Conservation (phyloP, 2,888 invertebrate species). For the Leptopilina myrica region DNA sequence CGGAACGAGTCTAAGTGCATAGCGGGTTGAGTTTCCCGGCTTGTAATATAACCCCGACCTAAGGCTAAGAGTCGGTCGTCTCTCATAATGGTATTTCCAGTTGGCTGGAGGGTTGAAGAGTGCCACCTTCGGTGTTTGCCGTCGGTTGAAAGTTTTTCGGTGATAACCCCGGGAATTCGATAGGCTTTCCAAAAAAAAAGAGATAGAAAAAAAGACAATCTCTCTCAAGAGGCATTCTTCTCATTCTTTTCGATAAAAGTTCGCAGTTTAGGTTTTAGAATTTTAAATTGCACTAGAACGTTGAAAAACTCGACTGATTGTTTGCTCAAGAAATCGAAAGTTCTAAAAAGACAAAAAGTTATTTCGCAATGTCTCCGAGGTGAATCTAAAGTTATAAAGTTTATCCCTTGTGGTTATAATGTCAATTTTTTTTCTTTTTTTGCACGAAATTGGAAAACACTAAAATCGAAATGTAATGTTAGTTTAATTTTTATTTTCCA, state of each 20-base stretch:
- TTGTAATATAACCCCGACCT: constrained; percentile 67
- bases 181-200: constrained; percentile 36
- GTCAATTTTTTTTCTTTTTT: no score
- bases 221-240: constrained; percentile 39
- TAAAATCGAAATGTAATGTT: no score
- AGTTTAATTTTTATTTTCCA: no score
- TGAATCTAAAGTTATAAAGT: not conserved
- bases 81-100: constrained; percentile 61
- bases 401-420: not conserved
- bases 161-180: constrained; percentile 50
- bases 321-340: not conserved
- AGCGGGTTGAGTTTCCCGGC: constrained; percentile 70
- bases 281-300: constrained; percentile 32
- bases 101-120: constrained; percentile 40
- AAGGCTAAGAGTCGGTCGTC: constrained; percentile 41
- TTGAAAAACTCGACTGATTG: constrained; percentile 16
- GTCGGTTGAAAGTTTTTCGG: constrained; percentile 58
- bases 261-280: constrained; percentile 38
- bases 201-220: constrained; percentile 43
- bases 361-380: not conserved
- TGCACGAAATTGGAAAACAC: no score
- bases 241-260: constrained; percentile 38
- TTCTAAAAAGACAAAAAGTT: not conserved
- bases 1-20: constrained; percentile 66
- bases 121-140: constrained; percentile 56